Evolutionary conservation across 2,797 vertebrate genomes (phyloP).

Genomic region (Labroides dimidiatus): DNA sequence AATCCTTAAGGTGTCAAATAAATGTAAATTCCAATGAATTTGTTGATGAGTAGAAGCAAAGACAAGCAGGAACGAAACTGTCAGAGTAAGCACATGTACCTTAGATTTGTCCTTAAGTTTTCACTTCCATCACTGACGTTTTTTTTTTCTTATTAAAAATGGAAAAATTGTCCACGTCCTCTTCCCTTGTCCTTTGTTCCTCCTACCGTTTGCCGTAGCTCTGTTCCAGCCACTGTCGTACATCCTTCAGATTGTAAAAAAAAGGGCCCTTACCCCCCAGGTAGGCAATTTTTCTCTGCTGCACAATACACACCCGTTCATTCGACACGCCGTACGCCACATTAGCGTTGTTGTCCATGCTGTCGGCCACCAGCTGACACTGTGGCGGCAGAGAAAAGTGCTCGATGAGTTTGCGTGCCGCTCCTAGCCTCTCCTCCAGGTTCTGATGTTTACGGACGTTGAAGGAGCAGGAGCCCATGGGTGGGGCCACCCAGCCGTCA

Average conservation of each 20-base stretch:
- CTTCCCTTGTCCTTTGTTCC: constrained; percentile 34
- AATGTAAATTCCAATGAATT: background rate
- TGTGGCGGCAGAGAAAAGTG: constrained; percentile 92
- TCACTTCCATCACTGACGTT: constrained; percentile 28
- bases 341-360: constrained; percentile 98
- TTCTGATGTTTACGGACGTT: constrained; percentile 92
- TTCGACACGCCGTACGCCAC: constrained; percentile 95
- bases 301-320: constrained; percentile 95
- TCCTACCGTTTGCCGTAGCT: constrained; percentile 89
- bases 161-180: constrained; percentile 58
- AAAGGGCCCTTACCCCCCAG: constrained; percentile 97
- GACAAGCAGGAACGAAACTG: background rate
- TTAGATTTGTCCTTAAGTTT: no score
- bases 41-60: background rate
- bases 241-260: constrained; percentile 93
- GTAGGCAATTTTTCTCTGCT: constrained; percentile 93
- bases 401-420: constrained; percentile 90
- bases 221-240: constrained; percentile 92
- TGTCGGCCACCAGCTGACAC: constrained; percentile 94
- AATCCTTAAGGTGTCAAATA: background rate
- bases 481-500: constrained; percentile 94
- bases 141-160: constrained; percentile 65
- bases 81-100: background rate
- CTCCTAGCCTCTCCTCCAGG: constrained; percentile 92
- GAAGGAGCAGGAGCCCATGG: constrained; percentile 88